Evolutionary conservation across 2,797 vertebrate genomes (phyloP), one percentile per base, ranked within the genome.

Genomic region (Remorina albescens): DNA sequence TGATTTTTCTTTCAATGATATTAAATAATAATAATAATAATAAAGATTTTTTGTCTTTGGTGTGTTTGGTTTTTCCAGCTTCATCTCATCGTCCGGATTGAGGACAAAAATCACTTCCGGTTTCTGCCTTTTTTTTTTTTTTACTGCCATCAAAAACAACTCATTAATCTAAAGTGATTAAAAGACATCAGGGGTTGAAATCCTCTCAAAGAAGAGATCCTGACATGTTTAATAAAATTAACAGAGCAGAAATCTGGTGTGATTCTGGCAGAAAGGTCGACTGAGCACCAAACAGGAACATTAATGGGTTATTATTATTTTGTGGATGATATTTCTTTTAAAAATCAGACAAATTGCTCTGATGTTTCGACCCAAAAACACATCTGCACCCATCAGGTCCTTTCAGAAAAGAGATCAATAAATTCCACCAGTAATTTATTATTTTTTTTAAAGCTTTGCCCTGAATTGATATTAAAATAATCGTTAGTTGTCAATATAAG

Each of bases 391-490:
- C 15, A 3, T 8, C 19, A 16, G 34, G 28, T 70, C 21, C 68
- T 71, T 75, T 57, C 42, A 69, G 58, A 67, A 59, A 59, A 54
- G 51, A 64, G 46, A 71, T 28, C 74, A 34, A 74, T 46, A 21
- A 16, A 23, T 44, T 25, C 37, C 25, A 56, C 1, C 7, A 44
- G 16, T 30, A 3, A 25, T 13, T 64, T 5, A 26, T 50, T n/a
- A n/a, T n/a, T n/a, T n/a, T n/a, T n/a, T n/a, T n/a, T n/a, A 23
- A 23, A 23, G n/a, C 13, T 49, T 32, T 26, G 65, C 56, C 47
- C 47, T 26, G n/a, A 47, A 23, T 42, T 21, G 6, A 9, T 28
- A 15, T 23, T 47, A 5, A n/a, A 16, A 16, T 41, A 7, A 42
- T 18, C 12, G 32, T 15, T 21, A 4, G 47, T 44, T 12, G 39